phyloP scores from a whole-genome alignment of 2,113 vertebrate genomes.

The Psilopsiagon aurifrons region DNA sequence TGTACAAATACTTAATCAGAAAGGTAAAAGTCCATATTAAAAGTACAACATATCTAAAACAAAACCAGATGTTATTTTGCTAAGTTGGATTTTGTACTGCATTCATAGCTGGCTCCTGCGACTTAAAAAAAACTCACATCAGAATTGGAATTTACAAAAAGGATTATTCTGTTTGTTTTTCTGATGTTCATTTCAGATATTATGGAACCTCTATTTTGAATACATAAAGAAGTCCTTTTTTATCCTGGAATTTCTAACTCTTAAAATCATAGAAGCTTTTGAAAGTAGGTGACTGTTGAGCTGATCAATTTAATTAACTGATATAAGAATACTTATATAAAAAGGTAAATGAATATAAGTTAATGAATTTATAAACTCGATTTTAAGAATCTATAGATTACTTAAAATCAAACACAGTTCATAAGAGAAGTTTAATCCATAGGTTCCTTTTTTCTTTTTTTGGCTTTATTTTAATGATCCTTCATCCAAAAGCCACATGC shows the following conservation, averaged over 20 bases:
- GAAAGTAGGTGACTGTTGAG: neutral
- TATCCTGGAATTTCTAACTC: neutral
- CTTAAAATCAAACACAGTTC: neutral
- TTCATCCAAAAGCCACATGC: neutral
- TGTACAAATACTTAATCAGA: neutral
- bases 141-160: constrained; percentile 1
- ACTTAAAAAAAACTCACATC: constrained; percentile 4
- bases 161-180: constrained; percentile 45
- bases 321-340: neutral
- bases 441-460: neutral
- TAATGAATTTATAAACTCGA: neutral
- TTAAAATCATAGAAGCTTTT: neutral
- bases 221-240: neutral
- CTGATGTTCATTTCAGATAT: constrained; percentile 18
- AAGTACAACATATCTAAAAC: neutral
- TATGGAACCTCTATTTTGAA: neutral
- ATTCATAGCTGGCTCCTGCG: neutral
- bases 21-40: neutral
- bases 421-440: neutral
- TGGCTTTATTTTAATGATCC: neutral
- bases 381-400: neutral
- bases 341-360: neutral
- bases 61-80: constrained; percentile 4
- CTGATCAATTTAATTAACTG: neutral
- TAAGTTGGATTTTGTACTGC: neutral